Evolutionary conservation across 2,113 vertebrate genomes (phyloP).

Genomic region (Elephas maximus): DNA sequence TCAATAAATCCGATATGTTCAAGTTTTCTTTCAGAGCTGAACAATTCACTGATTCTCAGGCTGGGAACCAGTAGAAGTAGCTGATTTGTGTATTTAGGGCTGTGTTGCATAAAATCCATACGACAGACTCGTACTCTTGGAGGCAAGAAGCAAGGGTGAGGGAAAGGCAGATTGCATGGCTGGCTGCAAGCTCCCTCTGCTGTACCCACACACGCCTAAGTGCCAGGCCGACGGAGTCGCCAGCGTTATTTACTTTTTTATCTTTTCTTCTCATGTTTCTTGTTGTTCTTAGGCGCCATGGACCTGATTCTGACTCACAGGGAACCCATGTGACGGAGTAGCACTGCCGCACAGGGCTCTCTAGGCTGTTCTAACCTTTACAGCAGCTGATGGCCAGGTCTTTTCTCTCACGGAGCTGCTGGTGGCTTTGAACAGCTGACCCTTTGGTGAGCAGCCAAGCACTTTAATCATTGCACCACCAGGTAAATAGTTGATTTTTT

Average conservation of each 20-base stretch:
- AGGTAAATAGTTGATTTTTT: no score
- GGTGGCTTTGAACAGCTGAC: neutral
- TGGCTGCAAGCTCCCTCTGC: rapidly evolving
- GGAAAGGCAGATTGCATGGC: rapidly evolving
- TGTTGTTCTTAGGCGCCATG: neutral
- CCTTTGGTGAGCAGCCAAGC: neutral
- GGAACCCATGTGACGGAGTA: no score
- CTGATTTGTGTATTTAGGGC: neutral
- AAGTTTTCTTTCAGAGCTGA: neutral
- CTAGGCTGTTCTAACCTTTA: no score
- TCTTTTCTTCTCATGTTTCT: neutral
- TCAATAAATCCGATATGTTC: neutral
- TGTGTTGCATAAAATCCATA: rapidly evolving
- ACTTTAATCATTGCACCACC: no score
- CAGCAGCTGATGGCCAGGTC: no score
- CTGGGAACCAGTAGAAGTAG: neutral
- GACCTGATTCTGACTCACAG: neutral
- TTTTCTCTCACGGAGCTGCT: no score
- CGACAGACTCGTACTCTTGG: rapidly evolving
- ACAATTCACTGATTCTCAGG: neutral
- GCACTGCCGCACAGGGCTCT: no score
- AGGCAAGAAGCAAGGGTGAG: rapidly evolving
- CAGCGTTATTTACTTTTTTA: rapidly evolving
- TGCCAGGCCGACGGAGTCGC: rapidly evolving
- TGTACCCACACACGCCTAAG: rapidly evolving